Percentiles rank a stretch among this genome's conserved stretches.
These are phyloP conservation scores for Marmota flaviventris DNA, from an alignment of 2,113 vertebrate genomes.

Conservation along the genomic window DNA sequence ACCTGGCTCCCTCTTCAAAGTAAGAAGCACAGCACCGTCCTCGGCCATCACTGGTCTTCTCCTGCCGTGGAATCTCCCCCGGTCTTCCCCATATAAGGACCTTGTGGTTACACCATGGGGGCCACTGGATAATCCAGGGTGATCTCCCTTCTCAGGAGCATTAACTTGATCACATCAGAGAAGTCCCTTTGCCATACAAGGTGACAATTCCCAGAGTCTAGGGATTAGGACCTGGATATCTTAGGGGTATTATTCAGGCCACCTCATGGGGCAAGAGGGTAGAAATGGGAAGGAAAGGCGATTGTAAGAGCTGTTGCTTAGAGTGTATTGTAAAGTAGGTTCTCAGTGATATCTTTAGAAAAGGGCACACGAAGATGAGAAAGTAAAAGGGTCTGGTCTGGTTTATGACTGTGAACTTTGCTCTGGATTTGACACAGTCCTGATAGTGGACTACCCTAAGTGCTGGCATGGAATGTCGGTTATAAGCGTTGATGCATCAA, in stretches of 20 bases:
- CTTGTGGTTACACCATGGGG: not conserved
- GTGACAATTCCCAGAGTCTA: not conserved
- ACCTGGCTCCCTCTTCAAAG: not conserved
- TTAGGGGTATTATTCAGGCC: not conserved
- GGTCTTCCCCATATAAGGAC: not conserved
- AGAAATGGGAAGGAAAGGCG: not conserved
- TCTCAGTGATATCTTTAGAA: not conserved
- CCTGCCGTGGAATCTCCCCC: not conserved
- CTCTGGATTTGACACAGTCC: slow-evolving; percentile 24
- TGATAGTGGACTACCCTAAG: not conserved
- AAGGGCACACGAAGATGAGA: not conserved
- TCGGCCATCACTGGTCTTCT: not conserved
- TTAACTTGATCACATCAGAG: not conserved
- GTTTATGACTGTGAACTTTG: not conserved
- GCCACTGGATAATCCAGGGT: not conserved
- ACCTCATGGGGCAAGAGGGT: not conserved
- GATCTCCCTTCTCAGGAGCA: not conserved
- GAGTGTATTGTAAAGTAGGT: not conserved
- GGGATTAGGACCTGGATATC: not conserved
- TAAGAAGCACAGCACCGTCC: not conserved
- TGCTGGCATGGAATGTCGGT: not conserved
- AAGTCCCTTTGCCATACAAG: not conserved
- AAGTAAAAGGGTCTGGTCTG: not conserved
- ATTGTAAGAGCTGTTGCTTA: not conserved
- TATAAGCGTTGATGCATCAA: not conserved